Evolutionary conservation across 2,797 vertebrate genomes (phyloP).

Genomic region (Rhincodon typus): DNA sequence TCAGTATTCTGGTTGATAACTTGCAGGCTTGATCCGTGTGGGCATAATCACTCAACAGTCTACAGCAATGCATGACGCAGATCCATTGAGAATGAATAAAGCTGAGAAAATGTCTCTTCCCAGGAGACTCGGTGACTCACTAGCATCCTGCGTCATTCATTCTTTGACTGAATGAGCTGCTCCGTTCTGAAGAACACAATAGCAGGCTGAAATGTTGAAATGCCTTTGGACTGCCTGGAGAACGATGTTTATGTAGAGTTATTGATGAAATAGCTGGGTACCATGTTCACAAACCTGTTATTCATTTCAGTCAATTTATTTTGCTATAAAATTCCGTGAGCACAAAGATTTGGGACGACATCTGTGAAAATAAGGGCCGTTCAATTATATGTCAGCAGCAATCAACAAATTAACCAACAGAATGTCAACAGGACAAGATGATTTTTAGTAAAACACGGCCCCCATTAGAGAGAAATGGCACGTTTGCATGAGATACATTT

Average conservation of each 20-base stretch:
- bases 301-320: not conserved
- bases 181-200: not conserved
- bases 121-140: slow-evolving; percentile 48
- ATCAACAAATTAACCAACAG: not conserved
- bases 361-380: not conserved
- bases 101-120: slow-evolving; percentile 44
- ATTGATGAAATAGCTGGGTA: slow-evolving; percentile 7
- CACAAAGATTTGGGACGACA: not conserved
- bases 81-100: slow-evolving; percentile 40
- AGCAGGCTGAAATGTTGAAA: not conserved
- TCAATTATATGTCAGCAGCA: not conserved
- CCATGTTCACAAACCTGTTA: not conserved
- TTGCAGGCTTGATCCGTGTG: slow-evolving; percentile 11
- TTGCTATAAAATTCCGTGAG: not conserved
- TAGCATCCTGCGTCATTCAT: slow-evolving; percentile 41
- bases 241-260: not conserved
- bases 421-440: not conserved
- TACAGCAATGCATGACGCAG: slow-evolving; percentile 43
- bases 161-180: slow-evolving; percentile 30
- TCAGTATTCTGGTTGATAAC: slow-evolving; percentile 14
- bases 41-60: slow-evolving; percentile 38
- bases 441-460: not conserved
- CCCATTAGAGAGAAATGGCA: not conserved
- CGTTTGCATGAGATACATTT: not conserved
- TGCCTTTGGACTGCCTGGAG: not conserved